A percentile compares a stretch with the other conserved stretches of the same genome.
Evolutionary conservation across 2,797 vertebrate genomes (phyloP).

Genomic region (Florisuga fusca): DNA sequence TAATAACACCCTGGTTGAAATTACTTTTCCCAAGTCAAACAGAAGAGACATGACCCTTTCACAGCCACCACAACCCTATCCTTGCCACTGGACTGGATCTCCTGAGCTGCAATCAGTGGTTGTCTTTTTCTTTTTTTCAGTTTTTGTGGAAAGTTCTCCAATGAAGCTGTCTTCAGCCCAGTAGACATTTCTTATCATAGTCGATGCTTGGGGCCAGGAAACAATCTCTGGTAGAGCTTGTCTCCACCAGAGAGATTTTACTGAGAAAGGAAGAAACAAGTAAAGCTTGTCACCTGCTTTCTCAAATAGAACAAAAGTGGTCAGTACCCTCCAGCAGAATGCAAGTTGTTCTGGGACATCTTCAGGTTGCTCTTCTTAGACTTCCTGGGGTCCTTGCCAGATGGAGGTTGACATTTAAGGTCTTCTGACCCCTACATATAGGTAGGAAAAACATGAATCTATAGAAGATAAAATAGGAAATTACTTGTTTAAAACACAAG

Average conservation of each 20-base stretch:
- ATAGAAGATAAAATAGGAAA: neutral
- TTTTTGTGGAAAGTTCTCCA: neutral
- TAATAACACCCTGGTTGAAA: neutral
- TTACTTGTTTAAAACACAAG: neutral
- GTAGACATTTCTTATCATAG: neutral
- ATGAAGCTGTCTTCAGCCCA: neutral
- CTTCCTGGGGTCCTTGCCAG: slow-evolving; percentile 13
- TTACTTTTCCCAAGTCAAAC: neutral
- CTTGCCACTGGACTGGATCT: neutral
- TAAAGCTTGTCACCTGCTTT: neutral
- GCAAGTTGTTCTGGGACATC: neutral
- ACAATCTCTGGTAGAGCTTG: neutral
- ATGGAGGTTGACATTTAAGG: neutral
- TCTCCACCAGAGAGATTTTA: neutral
- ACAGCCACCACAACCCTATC: neutral
- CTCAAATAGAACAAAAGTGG: neutral
- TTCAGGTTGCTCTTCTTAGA: neutral
- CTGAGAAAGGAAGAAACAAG: neutral
- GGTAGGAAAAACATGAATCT: neutral
- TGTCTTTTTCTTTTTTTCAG: neutral
- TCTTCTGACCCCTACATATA: slow-evolving; percentile 64
- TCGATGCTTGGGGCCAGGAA: neutral
- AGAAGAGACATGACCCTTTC: neutral
- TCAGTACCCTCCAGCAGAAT: slow-evolving; percentile 47
- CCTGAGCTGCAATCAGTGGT: neutral